These are phyloP conservation scores for Hemitrygon akajei DNA, from an alignment of 2,797 vertebrate genomes.

Conservation along the genomic window DNA sequence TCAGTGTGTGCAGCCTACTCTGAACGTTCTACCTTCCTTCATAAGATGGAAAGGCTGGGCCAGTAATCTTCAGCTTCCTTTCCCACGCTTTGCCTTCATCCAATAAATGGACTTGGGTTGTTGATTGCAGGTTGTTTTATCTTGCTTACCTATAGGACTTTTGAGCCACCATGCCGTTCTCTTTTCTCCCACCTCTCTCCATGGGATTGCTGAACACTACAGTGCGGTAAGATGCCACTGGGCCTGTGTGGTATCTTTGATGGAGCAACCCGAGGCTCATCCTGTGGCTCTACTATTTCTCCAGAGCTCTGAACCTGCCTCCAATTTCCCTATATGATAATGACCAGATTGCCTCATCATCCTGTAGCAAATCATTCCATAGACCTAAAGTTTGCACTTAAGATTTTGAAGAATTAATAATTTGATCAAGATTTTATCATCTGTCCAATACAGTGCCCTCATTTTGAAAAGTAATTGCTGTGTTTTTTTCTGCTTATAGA, in stretches of 20 bases:
- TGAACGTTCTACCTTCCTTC: too few species aligned
- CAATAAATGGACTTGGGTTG: background rate
- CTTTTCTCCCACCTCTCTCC: background rate
- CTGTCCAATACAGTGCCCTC: background rate
- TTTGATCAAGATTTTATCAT: background rate
- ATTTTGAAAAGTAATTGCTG: background rate
- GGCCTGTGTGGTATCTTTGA: background rate
- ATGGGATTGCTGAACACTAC: background rate
- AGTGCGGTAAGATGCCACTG: background rate
- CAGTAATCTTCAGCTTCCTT: background rate
- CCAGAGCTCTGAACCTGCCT: background rate
- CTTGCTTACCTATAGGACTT: background rate
- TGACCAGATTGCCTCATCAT: background rate
- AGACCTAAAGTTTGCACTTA: too few species aligned
- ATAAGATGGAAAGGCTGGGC: too few species aligned
- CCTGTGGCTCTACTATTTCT: background rate
- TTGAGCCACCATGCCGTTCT: background rate
- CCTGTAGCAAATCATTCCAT: background rate
- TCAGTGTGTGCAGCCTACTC: too few species aligned
- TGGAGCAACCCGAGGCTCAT: background rate
- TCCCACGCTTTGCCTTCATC: background rate
- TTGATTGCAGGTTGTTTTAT: background rate
- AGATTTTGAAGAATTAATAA: background rate
- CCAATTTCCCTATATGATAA: background rate
- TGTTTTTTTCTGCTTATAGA: background rate